A percentile compares a stretch with the other conserved stretches of the same genome.
These are phyloP conservation scores for Drosophila aldrichi DNA, from an alignment of 2,888 invertebrate species.

Conservation along the genomic window DNA sequence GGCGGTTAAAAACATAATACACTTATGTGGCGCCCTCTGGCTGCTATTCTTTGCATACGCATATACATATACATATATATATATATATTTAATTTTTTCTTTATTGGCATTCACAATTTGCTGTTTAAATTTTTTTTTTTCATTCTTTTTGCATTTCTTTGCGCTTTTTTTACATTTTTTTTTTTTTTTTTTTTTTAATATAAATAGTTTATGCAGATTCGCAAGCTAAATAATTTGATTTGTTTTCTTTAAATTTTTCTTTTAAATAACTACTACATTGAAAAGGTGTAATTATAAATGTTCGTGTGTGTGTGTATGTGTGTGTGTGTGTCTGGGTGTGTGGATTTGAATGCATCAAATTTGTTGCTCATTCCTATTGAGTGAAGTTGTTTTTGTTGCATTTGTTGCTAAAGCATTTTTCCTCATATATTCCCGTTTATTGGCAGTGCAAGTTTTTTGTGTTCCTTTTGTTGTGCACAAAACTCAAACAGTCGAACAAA, in stretches of 20 bases:
- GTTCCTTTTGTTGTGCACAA: slow-evolving; percentile 23
- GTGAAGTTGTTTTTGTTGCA: slow-evolving; percentile 27
- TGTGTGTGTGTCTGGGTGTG: slow-evolving; percentile 13
- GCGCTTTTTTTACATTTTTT: slow-evolving; percentile 23
- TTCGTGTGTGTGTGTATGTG: slow-evolving; percentile 16
- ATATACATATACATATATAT: slow-evolving; percentile 6
- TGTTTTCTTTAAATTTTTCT: slow-evolving; percentile 47
- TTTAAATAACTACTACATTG: slow-evolving; percentile 64
- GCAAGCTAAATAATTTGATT: slow-evolving; percentile 60
- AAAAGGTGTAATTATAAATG: slow-evolving; percentile 31
- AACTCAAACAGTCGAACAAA: slow-evolving; percentile 35
- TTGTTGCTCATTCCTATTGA: slow-evolving; percentile 14
- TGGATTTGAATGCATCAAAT: slow-evolving; percentile 27
- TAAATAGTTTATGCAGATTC: slow-evolving; percentile 31
- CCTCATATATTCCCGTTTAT: slow-evolving; percentile 39
- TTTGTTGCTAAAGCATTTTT: slow-evolving; percentile 40
- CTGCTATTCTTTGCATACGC: slow-evolving; percentile 16
- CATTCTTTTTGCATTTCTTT: slow-evolving; percentile 16
- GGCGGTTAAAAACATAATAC: slow-evolving; percentile 12
- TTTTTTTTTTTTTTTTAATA: slow-evolving; percentile 22
- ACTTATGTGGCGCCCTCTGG: slow-evolving; percentile 32
- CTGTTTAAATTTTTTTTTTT: slow-evolving; percentile 8
- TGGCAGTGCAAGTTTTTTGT: slow-evolving; percentile 72
- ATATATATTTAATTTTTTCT: slow-evolving; percentile 4
- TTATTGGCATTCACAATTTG: slow-evolving; percentile 39